These are phyloP conservation scores for Melieria crassipennis DNA, from an alignment of 2,888 invertebrate genomes.

Conservation along the genomic window DNA sequence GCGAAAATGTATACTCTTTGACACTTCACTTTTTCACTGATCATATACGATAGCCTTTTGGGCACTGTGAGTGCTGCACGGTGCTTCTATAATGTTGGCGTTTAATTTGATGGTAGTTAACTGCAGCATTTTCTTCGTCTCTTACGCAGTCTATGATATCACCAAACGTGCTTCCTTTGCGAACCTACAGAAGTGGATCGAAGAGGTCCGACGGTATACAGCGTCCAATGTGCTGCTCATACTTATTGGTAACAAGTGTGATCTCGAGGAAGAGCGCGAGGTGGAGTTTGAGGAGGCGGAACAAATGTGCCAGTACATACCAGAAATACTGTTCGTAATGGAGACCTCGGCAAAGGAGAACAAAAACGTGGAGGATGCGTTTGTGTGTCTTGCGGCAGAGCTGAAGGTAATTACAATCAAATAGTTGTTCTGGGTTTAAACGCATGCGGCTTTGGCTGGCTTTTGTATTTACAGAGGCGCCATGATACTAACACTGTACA, in stretches of 20 bases:
- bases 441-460: not conserved
- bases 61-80: too few species aligned
- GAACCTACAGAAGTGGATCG: constrained; percentile 93
- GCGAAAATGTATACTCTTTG: too few species aligned
- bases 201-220: constrained; percentile 93
- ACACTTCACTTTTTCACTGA: too few species aligned
- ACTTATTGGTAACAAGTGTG: constrained; percentile 93
- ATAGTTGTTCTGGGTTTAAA: not conserved
- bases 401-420: constrained; percentile 73
- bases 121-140: too few species aligned
- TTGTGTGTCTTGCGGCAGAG: constrained; percentile 85
- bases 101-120: too few species aligned
- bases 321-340: constrained; percentile 86
- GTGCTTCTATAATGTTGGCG: too few species aligned
- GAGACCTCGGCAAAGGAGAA: constrained; percentile 93
- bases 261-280: constrained; percentile 81
- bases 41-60: too few species aligned
- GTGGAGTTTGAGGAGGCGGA: constrained; percentile 89
- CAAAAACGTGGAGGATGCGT: constrained; percentile 89
- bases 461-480: constrained; percentile 70
- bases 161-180: constrained; percentile 92
- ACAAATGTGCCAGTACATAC: constrained; percentile 84
- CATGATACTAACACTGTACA: constrained; percentile 73
- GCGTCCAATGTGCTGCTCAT: constrained; percentile 91
- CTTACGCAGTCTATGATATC: constrained; percentile 84